A percentile compares a stretch with the other conserved stretches of the same genome.
phyloP scores from a whole-genome alignment of 2,888 invertebrate genomes.

The Mesoligia furuncula region DNA sequence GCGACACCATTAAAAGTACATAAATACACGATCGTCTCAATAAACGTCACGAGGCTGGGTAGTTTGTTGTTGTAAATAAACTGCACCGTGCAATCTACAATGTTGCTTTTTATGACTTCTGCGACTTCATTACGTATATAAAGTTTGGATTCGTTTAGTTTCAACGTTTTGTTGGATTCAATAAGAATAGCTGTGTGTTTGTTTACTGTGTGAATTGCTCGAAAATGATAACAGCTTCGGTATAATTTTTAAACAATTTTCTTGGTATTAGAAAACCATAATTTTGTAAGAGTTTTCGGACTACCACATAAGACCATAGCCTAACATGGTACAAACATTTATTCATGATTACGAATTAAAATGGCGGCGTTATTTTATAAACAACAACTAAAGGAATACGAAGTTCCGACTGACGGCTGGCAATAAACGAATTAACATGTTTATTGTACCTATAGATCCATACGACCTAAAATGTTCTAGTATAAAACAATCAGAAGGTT shows the following conservation, averaged over 20 bases:
- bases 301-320: background rate
- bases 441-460: slow-evolving; percentile 29
- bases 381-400: background rate
- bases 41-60: slow-evolving; percentile 75
- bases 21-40: slow-evolving; percentile 88
- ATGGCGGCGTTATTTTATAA: background rate
- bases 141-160: slow-evolving; percentile 62
- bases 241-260: background rate
- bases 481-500: slow-evolving; percentile 34
- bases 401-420: slow-evolving; percentile 19
- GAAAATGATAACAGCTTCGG: no score
- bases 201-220: background rate
- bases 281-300: background rate
- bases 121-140: slow-evolving; percentile 64
- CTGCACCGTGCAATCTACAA: slow-evolving; percentile 67
- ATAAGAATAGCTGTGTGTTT: slow-evolving; percentile 27
- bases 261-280: background rate
- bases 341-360: background rate
- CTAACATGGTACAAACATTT: background rate
- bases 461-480: slow-evolving; percentile 20
- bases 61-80: slow-evolving; percentile 73
- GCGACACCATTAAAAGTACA: slow-evolving; percentile 87
- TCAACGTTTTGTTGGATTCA: slow-evolving; percentile 54
- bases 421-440: slow-evolving; percentile 48
- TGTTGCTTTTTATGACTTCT: slow-evolving; percentile 65